Evolutionary conservation across 2,113 vertebrate genomes (phyloP).

Genomic region (Salminus brasiliensis): DNA sequence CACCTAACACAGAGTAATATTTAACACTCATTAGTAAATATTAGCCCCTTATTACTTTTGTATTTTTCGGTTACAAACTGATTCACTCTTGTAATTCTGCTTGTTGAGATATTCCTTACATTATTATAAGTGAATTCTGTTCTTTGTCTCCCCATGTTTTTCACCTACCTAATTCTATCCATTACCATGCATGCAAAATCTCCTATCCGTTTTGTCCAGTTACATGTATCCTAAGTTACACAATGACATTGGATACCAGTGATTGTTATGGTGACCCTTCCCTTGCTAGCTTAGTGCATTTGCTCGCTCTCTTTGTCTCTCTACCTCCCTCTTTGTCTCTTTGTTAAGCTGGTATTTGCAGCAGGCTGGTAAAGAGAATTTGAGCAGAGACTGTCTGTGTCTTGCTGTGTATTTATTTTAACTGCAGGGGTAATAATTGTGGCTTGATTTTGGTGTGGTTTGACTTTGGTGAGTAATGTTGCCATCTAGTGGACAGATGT

Average conservation of each 20-base stretch:
- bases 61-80: neutral
- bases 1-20: conserved; percentile 17
- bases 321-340: neutral
- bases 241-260: conserved; percentile 11
- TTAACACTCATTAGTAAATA: no score
- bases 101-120: neutral
- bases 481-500: no score
- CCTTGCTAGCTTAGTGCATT: neutral
- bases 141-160: no score
- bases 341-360: neutral
- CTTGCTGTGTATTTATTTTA: neutral
- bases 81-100: neutral
- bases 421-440: neutral
- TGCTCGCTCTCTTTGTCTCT: neutral
- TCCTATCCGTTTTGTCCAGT: neutral
- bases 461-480: neutral
- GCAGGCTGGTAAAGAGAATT: neutral
- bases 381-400: no score
- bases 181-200: neutral
- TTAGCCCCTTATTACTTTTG: no score
- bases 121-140: neutral
- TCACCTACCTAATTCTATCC: neutral
- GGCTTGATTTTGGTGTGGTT: neutral
- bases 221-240: conserved; percentile 6
- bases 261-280: neutral